Evolutionary conservation across 1,140 invertebrate genomes (phyloP).

Genomic region (Trichoplusia ni): DNA sequence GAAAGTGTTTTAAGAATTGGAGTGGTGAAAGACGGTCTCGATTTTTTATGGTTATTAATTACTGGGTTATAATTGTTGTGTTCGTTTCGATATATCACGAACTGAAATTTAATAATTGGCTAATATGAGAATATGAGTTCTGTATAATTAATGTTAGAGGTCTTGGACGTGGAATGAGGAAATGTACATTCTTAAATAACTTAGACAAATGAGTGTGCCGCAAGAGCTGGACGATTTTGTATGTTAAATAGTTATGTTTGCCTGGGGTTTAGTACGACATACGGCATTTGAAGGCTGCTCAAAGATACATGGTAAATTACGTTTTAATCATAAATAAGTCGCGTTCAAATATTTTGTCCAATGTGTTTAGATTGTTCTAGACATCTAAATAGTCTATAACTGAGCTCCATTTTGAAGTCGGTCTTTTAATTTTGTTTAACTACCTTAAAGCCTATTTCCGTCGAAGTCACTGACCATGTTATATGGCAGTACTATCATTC

Average conservation of each 20-base stretch:
- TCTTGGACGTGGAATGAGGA: slow-evolving; percentile 7
- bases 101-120: slow-evolving; percentile 26
- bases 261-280: no score
- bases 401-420: no score
- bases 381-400: no score
- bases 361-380: no score
- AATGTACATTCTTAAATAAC: background rate
- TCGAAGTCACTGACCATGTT: background rate
- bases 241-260: no score
- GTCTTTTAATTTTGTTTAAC: no score
- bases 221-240: background rate
- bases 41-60: slow-evolving; percentile 33
- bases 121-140: slow-evolving; percentile 25
- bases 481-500: background rate
- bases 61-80: slow-evolving; percentile 24
- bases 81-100: slow-evolving; percentile 28
- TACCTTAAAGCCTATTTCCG: no score
- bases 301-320: no score
- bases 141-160: slow-evolving; percentile 13
- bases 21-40: slow-evolving; percentile 38
- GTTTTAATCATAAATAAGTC: no score
- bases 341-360: no score
- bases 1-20: slow-evolving; percentile 39
- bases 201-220: background rate
- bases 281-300: no score